A percentile compares a stretch with the other conserved stretches of the same genome.
Conservation (phyloP, 2,113 vertebrate genomes). For the Charina bottae region DNA sequence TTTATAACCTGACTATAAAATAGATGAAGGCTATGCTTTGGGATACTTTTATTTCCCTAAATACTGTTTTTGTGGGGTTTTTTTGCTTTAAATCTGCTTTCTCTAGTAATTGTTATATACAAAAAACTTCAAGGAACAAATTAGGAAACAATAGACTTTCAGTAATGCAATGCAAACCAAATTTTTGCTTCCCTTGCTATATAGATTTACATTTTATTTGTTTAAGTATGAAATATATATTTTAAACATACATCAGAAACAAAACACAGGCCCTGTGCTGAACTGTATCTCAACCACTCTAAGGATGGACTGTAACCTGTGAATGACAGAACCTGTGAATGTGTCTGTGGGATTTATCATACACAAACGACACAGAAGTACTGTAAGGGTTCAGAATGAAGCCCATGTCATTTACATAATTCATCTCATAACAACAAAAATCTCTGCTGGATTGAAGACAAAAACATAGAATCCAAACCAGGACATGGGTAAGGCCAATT, state of each 20-base stretch:
- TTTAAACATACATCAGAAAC: background rate
- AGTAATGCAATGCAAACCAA: conserved; percentile 33
- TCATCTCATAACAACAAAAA: background rate
- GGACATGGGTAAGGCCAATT: background rate
- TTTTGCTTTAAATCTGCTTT: background rate
- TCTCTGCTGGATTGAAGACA: background rate
- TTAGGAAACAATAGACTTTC: conserved; percentile 15
- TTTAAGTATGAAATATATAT: conserved; percentile 13
- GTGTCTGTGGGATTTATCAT: background rate
- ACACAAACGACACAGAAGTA: background rate
- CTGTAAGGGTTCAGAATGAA: background rate
- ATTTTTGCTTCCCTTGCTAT: conserved; percentile 1
- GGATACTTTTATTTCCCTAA: conserved; percentile 40
- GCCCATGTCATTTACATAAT: background rate
- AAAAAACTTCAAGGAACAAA: conserved; percentile 34
- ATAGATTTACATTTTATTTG: conserved; percentile 19
- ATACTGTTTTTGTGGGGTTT: conserved; percentile 14
- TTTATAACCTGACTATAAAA: conserved; percentile 45
- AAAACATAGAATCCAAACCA: background rate
- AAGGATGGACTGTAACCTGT: background rate
- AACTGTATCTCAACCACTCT: background rate
- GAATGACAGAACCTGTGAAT: background rate
- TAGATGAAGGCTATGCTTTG: conserved; percentile 49
- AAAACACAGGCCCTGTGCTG: background rate
- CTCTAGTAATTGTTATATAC: conserved; percentile 18